These are phyloP conservation scores for Mesodorylaimus sp. DNA, from an alignment of 2,888 invertebrate species.

Conservation along the genomic window DNA sequence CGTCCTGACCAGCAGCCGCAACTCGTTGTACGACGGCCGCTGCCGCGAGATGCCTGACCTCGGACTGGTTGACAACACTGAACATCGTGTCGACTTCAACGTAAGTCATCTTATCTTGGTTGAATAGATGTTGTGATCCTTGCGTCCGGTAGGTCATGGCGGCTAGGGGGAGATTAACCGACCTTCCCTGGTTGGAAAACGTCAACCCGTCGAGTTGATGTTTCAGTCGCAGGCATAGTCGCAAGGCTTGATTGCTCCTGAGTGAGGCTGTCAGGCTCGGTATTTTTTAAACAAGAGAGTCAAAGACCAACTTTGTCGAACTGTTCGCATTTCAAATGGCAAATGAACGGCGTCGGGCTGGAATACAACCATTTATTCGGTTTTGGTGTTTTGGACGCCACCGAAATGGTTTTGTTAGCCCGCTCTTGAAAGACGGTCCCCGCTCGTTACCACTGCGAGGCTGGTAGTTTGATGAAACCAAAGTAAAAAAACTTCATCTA, in stretches of 20 bases:
- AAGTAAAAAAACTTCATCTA: constrained; percentile 57
- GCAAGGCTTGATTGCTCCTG: too few relatives aligned
- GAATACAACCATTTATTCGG: constrained; percentile 98
- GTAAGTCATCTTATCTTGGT: constrained; percentile 4
- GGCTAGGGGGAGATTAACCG: too few relatives aligned
- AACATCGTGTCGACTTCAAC: not conserved
- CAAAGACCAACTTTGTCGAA: too few relatives aligned
- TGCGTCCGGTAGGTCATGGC: too few relatives aligned
- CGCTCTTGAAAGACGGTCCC: constrained; percentile 91
- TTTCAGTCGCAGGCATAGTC: too few relatives aligned
- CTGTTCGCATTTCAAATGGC: constrained; percentile 64
- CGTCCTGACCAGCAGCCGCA: constrained; percentile 88
- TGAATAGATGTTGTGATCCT: too few relatives aligned
- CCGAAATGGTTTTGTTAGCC: constrained; percentile 89
- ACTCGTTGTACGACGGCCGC: constrained; percentile 91
- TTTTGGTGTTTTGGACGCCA: constrained; percentile 92
- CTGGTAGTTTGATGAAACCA: constrained; percentile 57
- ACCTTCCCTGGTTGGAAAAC: too few relatives aligned
- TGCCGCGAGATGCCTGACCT: constrained; percentile 37
- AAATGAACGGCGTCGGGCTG: constrained; percentile 93
- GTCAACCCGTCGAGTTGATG: too few relatives aligned
- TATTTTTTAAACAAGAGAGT: too few relatives aligned
- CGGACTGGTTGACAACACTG: constrained; percentile 14
- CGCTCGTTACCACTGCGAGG: constrained; percentile 89
- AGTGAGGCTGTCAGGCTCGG: too few relatives aligned